phyloP scores from a whole-genome alignment of 2,113 vertebrate species.

The Pitta sordida region DNA sequence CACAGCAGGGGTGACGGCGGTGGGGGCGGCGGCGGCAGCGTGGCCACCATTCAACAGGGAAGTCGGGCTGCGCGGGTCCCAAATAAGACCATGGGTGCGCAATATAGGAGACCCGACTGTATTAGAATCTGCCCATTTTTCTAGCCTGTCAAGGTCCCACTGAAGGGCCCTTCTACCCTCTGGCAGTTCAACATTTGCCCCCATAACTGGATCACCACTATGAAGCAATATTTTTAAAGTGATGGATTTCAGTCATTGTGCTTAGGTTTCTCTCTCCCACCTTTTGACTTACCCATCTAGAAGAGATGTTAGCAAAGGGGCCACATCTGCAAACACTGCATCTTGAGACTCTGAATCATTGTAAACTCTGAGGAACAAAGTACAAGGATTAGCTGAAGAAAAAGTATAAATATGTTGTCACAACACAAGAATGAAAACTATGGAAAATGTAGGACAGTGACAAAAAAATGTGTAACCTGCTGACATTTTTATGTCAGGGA shows the following conservation, averaged over 20 bases:
- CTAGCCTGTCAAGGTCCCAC: too few relatives aligned
- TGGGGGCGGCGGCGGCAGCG: too few relatives aligned
- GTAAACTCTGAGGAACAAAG: constrained; percentile 73
- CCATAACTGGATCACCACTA: not conserved
- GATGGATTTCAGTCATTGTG: not conserved
- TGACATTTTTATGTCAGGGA: not conserved
- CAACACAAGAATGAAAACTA: not conserved
- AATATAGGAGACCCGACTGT: too few relatives aligned
- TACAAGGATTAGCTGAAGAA: not conserved
- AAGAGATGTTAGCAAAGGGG: constrained; percentile 81
- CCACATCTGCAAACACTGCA: constrained; percentile 78
- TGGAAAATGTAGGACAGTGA: not conserved
- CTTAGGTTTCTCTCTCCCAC: not conserved
- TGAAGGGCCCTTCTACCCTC: too few relatives aligned
- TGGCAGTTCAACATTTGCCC: too few relatives aligned
- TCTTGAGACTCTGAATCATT: constrained; percentile 75
- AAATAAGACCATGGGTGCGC: too few relatives aligned
- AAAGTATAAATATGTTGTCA: not conserved
- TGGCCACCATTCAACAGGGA: too few relatives aligned
- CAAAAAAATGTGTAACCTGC: not conserved
- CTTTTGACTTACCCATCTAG: constrained; percentile 80
- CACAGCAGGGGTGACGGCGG: too few relatives aligned
- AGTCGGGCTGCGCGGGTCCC: too few relatives aligned
- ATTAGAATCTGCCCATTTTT: too few relatives aligned
- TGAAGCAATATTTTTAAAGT: not conserved